Evolutionary conservation across 2,888 invertebrate genomes (phyloP), one percentile per base, ranked within the genome.

Genomic region (Tricholauxania praeusta): DNA sequence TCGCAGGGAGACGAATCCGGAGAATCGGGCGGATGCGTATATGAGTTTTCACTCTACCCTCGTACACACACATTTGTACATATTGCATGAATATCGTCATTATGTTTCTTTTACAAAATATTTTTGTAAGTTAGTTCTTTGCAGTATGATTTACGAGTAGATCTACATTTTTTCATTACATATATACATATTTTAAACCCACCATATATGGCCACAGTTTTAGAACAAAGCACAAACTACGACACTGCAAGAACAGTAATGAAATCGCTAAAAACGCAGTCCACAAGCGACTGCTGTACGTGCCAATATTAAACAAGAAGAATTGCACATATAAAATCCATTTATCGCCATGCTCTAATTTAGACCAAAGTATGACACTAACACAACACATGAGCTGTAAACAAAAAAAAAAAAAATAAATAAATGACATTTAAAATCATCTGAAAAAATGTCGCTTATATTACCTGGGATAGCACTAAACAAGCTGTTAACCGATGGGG

Each of bases 201-300:
- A 91, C 89, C 85, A 93, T 91, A 80, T 90, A 89, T 0, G 94
- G 94, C 88, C 93, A 93, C 2, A 96, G 84, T 66, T 93, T 92
- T 47, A 94, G 88, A 72, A 96, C 93, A 85, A 93, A 95, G 81
- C 95, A 94, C 4, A 96, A 89, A 75, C 96, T 96, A 72, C 94
- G 91, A 75, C 93, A 94, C 87, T 96, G 92, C 71, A 97, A 88
- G 85, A 97, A 93, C 48, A 97, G 90, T 51, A 98, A 85, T 8
- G 93, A 92, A 51, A 95, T 90, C 2, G 97, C 94, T 72, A 97
- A 89, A 81, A 95, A 92, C 12, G 93, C 93, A 0, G 96, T 95
- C 95, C 96, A 96, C 69, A 96, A 88, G 74, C 96, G 89, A 65
- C 95, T 92, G 74, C 95, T 93, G 82, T 94, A 94, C 74, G 94